Percentiles rank a stretch among this genome's conserved stretches.
Conservation (phyloP, 2,888 invertebrate genomes). For the Cataglyphis livida region DNA sequence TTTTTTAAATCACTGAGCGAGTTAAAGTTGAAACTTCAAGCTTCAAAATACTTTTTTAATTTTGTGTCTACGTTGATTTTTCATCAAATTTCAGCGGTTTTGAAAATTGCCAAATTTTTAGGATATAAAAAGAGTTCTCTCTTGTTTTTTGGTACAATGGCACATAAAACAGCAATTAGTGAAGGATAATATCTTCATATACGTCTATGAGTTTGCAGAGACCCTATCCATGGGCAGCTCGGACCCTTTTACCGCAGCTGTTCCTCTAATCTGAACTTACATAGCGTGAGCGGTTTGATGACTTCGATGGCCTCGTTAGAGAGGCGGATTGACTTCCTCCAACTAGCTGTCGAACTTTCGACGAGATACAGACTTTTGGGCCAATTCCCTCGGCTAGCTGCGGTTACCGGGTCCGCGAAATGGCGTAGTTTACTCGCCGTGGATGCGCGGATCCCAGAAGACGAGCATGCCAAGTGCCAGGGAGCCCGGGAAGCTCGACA, state of each 20-base stretch:
- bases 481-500: slow-evolving; percentile 45
- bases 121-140: too few relatives aligned
- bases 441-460: slow-evolving; percentile 31
- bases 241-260: slow-evolving; percentile 57
- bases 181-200: background rate
- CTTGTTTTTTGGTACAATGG: background rate
- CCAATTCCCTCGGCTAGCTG: slow-evolving; percentile 55
- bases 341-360: slow-evolving; percentile 77
- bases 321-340: slow-evolving; percentile 75
- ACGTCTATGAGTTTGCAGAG: background rate
- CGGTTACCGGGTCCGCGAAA: slow-evolving; percentile 46
- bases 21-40: too few relatives aligned
- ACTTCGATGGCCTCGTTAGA: slow-evolving; percentile 76
- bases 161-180: background rate
- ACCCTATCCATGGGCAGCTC: slow-evolving; percentile 12
- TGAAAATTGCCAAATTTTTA: too few relatives aligned
- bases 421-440: slow-evolving; percentile 48
- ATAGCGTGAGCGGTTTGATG: slow-evolving; percentile 62
- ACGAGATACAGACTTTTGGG: slow-evolving; percentile 68
- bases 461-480: slow-evolving; percentile 30
- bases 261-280: slow-evolving; percentile 61
- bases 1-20: too few relatives aligned
- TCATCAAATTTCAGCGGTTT: too few relatives aligned
- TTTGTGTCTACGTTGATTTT: too few relatives aligned
- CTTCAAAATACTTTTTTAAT: too few relatives aligned